Evolutionary conservation across 2,888 invertebrate species (phyloP).

Genomic region (Dicranocentrus wangi): DNA sequence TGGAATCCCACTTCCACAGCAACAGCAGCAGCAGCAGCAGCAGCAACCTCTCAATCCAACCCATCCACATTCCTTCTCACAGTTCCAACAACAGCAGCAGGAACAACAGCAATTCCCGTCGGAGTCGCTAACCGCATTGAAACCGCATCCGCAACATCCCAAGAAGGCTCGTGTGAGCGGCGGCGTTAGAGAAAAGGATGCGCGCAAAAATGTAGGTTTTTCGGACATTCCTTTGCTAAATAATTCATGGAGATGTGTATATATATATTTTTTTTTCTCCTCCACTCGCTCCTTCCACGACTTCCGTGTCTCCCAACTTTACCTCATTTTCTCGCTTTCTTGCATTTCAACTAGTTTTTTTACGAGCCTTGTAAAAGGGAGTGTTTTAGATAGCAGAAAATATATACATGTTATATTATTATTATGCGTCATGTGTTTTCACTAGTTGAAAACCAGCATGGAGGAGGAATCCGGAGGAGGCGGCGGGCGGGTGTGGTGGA

Average conservation of each 20-base stretch:
- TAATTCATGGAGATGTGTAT: slow-evolving; percentile 18
- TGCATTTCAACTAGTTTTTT: slow-evolving; percentile 21
- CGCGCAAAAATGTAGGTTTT: slow-evolving; percentile 53
- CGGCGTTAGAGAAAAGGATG: slow-evolving; percentile 40
- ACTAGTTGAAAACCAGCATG: no score
- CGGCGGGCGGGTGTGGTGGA: no score
- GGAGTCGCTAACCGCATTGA: slow-evolving; percentile 41
- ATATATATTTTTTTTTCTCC: not conserved
- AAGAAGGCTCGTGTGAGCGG: slow-evolving; percentile 44
- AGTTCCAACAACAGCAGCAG: slow-evolving; percentile 23
- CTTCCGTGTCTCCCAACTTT: slow-evolving; percentile 2
- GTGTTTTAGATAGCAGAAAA: not conserved
- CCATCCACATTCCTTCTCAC: slow-evolving; percentile 53
- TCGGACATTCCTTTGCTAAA: slow-evolving; percentile 7
- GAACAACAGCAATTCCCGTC: slow-evolving; percentile 43
- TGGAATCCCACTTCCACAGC: slow-evolving; percentile 38
- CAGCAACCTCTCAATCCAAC: slow-evolving; percentile 42
- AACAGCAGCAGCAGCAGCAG: slow-evolving; percentile 22
- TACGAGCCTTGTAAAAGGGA: slow-evolving; percentile 13
- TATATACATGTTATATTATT: no score
- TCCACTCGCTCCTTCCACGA: not conserved
- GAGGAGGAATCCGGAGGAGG: no score
- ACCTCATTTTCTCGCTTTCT: slow-evolving; percentile 11
- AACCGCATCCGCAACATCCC: slow-evolving; percentile 52
- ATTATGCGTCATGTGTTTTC: no score